Conservation (phyloP, 2,888 invertebrate genomes). For the Drosophila borborema region DNA sequence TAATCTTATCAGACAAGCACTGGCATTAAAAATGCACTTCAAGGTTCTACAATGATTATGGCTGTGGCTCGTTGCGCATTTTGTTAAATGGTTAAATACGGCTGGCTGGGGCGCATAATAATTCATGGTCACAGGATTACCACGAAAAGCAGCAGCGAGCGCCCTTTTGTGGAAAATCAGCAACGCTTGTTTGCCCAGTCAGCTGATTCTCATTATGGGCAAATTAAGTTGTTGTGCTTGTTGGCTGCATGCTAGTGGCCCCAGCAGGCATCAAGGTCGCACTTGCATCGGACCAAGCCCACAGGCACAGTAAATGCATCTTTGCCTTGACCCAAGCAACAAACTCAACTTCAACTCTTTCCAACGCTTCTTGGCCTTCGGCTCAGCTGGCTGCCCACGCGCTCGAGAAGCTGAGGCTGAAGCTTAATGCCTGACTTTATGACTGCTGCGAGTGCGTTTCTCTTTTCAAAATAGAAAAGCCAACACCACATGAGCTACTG, state of each 20-base stretch:
- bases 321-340: constrained; percentile 68
- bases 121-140: constrained; percentile 80
- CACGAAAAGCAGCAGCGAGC: constrained; percentile 40
- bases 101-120: constrained; percentile 66
- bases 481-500: constrained; percentile 60
- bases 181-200: constrained; percentile 71
- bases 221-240: constrained; percentile 73
- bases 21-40: constrained; percentile 81
- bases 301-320: constrained; percentile 30
- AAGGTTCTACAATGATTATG: constrained; percentile 74
- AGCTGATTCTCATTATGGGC: constrained; percentile 62
- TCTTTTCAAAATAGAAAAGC: constrained; percentile 70
- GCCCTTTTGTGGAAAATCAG: constrained; percentile 73
- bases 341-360: constrained; percentile 5
- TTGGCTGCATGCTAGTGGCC: constrained; percentile 42
- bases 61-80: constrained; percentile 44
- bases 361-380: constrained; percentile 22
- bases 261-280: constrained; percentile 63
- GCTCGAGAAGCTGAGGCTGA: background rate
- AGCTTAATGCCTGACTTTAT: constrained; percentile 71
- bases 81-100: constrained; percentile 26
- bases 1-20: constrained; percentile 79
- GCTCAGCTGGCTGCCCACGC: constrained; percentile 61
- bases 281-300: constrained; percentile 22
- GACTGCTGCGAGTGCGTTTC: constrained; percentile 67